Evolutionary conservation across 1,140 invertebrate genomes (phyloP), one percentile per base, ranked within the genome.

Genomic region (Anastrepha obliqua): DNA sequence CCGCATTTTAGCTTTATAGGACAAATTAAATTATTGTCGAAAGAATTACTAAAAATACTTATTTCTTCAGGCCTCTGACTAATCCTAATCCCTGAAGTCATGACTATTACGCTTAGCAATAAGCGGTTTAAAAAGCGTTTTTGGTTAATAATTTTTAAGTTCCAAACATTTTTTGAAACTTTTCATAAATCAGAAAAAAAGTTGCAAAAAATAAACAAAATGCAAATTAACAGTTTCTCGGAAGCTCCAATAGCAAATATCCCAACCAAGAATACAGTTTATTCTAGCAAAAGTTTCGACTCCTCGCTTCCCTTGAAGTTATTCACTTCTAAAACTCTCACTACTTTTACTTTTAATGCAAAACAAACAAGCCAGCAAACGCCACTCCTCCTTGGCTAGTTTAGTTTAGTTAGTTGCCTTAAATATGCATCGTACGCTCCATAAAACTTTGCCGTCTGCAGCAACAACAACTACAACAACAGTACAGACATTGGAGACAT

Each of bases 391-490:
- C n/a, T 81, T 9, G 4, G 47, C 20, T 42, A 20, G 44, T 81
- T 55, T 17, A 81, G 74, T 81, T 81, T 8, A 9, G 17, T 81
- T 47, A 81, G 74, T 81, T 20, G 47, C 74, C 74, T 81, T 81
- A 81, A 81, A 55, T 81, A 81, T 81, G 47, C 74, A 81, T 81
- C 47, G 55, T 81, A 81, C 74, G 74, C 74, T 81, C 47, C 74
- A 81, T 81, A 81, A 81, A 81, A 81, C 74, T 81, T 81, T 81
- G 74, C 74, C 74, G 74, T 55, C 74, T 20, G 47, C 20, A 81
- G 47, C 17, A 62, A n/a, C n/a, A 62, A 62, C n/a, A 55, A 81
- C 8, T n/a, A 81, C 20, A 81, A n/a, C 11, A 81, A 47, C n/a
- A 51, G 44, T 4, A 55, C 15, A 81, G 47, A 55, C n/a, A 47